These are phyloP conservation scores for Columba guinea DNA, from an alignment of 2,797 vertebrate species.

Conservation along the genomic window DNA sequence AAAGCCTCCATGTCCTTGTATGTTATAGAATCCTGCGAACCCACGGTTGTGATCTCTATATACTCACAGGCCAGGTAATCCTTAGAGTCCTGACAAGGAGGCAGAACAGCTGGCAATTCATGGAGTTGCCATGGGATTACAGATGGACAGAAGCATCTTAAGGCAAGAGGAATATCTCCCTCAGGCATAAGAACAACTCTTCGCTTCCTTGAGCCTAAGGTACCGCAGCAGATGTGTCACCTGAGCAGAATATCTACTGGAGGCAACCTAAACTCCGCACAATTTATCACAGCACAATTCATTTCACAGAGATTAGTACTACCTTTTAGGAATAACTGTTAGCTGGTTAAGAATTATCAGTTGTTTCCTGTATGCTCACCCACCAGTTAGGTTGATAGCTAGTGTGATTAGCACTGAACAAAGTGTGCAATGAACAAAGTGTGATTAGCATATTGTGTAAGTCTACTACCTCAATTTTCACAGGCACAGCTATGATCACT, in stretches of 20 bases:
- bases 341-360: not conserved
- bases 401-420: not conserved
- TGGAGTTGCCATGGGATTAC: not conserved
- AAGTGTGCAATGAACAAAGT: not conserved
- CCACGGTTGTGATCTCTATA: not conserved
- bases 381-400: not conserved
- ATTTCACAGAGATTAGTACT: not conserved
- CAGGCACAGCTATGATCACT: not conserved
- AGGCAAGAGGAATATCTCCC: not conserved
- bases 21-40: not conserved
- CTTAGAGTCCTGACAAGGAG: not conserved
- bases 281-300: not conserved
- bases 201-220: not conserved
- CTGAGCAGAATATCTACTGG: not conserved
- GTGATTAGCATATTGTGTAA: not conserved
- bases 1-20: rapidly evolving
- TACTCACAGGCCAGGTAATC: not conserved
- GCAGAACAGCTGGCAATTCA: not conserved
- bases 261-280: not conserved
- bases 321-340: not conserved
- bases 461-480: not conserved
- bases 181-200: not conserved
- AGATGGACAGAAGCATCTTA: not conserved
- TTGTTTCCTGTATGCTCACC: not conserved
- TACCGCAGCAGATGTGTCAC: not conserved